Evolutionary conservation across 64 coral and sea anemone genomes (phyloP), one percentile per base, ranked within the genome.

Genomic region (Acropora tenuis): DNA sequence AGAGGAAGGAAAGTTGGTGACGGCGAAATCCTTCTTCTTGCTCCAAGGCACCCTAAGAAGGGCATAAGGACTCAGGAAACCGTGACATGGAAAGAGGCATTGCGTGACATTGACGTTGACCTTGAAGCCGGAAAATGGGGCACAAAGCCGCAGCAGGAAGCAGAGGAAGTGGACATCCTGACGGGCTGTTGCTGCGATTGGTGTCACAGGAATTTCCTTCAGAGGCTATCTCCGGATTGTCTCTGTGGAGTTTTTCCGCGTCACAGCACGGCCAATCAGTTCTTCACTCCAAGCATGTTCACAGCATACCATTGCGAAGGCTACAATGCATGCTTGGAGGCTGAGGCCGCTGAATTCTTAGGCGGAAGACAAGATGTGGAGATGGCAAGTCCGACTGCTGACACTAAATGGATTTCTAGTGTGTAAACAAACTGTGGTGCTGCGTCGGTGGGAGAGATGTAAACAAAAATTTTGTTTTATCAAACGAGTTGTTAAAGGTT

Each of bases 151-250:
- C 59, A 75, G 67, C 75, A 90, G 16, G 50, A 93, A 15, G 75
- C 87, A 3, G 69, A 89, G 1, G 94, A 96, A 61, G 94, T 96
- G 44, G 86, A 92, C 50, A 69, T 40, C 5, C 9, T 96, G 12
- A 89, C 94, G 6, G 82, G 86, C 47, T 96, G 94, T 60, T 96
- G 94, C 66, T 92, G 90, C 50, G 94, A 96, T 47, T 83, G 90
- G 50, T 96, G 93, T 13, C 93, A 95, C 17, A 42, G 76, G 41
- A 45, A 43, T 8, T 13, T 19, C 3, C 86, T 66, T 44, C 81
- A 61, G 15, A 50, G 48, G 69, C 9, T 88, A 2, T 91, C 89
- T 30, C 30, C 30, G 30, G 20, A 82, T 1, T 73, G 4, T 8
- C 46, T 85, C 2, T 91, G 88, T 69, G 83, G 82, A 43, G 15